Percentiles rank a stretch among this genome's conserved stretches.
These are phyloP conservation scores for Cladopsammia gracilis DNA, from an alignment of 64 coral and sea anemone species.

Conservation along the genomic window DNA sequence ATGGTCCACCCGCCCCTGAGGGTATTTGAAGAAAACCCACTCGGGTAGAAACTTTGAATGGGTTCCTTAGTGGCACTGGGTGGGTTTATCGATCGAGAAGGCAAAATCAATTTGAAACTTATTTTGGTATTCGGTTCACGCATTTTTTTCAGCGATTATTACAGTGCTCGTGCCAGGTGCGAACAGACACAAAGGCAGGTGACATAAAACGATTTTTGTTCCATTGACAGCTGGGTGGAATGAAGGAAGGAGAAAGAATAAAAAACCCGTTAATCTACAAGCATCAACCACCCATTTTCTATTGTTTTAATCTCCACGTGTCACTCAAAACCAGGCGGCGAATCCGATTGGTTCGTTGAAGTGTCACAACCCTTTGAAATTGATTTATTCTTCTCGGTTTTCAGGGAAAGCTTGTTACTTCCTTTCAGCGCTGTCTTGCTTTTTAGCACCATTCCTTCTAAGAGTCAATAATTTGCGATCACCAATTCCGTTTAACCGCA, in stretches of 20 bases:
- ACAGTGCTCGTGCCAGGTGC: constrained; percentile 31
- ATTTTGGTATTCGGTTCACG: background rate
- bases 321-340: constrained; percentile 42
- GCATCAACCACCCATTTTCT: constrained; percentile 70
- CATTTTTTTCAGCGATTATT: constrained; percentile 8
- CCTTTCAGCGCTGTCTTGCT: background rate
- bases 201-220: constrained; percentile 48
- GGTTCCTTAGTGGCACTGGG: background rate
- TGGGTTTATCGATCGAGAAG: background rate
- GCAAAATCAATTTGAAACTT: background rate
- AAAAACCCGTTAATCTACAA: constrained; percentile 67
- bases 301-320: constrained; percentile 67
- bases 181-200: constrained; percentile 49
- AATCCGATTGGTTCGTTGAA: constrained; percentile 59
- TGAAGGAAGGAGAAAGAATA: constrained; percentile 46
- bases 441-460: constrained; percentile 52
- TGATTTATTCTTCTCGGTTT: constrained; percentile 54
- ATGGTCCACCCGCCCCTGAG: background rate
- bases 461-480: constrained; percentile 15
- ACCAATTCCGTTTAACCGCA: constrained; percentile 36
- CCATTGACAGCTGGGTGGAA: constrained; percentile 72
- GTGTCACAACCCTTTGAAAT: constrained; percentile 52
- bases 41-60: background rate
- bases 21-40: background rate
- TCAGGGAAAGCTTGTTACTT: constrained; percentile 46